Percentiles rank a stretch among this genome's conserved stretches.
These are phyloP conservation scores for Lepidurus packardi DNA, from an alignment of 1,140 invertebrate species.

Conservation along the genomic window DNA sequence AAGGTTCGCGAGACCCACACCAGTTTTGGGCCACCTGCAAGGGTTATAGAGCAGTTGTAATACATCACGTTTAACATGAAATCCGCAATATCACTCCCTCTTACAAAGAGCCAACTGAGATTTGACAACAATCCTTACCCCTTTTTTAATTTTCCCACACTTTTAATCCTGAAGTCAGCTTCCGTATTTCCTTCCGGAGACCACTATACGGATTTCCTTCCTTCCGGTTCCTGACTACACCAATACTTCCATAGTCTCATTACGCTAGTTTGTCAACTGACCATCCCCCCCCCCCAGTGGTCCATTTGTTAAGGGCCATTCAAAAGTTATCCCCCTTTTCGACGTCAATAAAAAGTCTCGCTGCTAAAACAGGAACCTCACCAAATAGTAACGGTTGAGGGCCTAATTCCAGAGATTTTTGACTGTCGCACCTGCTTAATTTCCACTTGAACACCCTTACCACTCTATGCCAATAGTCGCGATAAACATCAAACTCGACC, in stretches of 20 bases:
- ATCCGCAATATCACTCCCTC: slow-evolving; percentile 11
- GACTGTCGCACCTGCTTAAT: slow-evolving; percentile 12
- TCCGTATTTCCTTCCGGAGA: slow-evolving; percentile 9
- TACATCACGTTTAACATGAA: slow-evolving; percentile 9
- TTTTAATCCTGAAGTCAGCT: slow-evolving; percentile 24
- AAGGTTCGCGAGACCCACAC: slow-evolving; percentile 46
- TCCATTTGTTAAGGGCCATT: not conserved
- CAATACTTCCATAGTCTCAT: not conserved
- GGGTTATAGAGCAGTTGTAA: slow-evolving; percentile 20
- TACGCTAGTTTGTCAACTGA: slow-evolving; percentile 20
- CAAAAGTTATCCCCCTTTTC: not conserved
- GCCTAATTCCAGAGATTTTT: not conserved
- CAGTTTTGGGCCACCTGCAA: slow-evolving; percentile 49
- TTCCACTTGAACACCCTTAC: not conserved
- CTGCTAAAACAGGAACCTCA: slow-evolving; percentile 11
- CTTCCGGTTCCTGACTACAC: not conserved
- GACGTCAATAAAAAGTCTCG: not conserved
- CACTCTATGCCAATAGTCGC: slow-evolving; percentile 14
- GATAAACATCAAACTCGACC: slow-evolving; percentile 10
- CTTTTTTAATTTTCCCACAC: not conserved
- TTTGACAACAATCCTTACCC: slow-evolving; percentile 31
- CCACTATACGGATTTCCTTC: slow-evolving; percentile 8
- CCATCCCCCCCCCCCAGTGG: not conserved
- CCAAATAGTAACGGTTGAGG: slow-evolving; percentile 2
- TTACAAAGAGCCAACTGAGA: not conserved